Evolutionary conservation across 2,797 vertebrate species (phyloP).

Genomic region (Anableps anableps): DNA sequence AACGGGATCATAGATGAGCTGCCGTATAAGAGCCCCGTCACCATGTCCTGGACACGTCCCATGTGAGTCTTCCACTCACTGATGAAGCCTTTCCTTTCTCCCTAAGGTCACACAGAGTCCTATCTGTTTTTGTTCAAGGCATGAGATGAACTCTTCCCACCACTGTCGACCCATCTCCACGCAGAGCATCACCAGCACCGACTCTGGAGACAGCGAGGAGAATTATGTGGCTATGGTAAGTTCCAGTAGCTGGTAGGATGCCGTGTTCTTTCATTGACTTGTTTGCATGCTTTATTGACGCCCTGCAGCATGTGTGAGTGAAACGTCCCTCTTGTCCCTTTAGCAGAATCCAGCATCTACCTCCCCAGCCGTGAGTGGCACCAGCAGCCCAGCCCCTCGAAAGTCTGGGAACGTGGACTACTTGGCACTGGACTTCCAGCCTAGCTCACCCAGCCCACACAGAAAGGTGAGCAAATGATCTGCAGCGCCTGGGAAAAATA

Average conservation of each 20-base stretch:
- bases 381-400: constrained; percentile 94
- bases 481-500: background rate
- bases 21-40: constrained; percentile 96
- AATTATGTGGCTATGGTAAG: constrained; percentile 99
- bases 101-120: constrained; percentile 31
- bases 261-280: constrained; percentile 48
- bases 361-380: constrained; percentile 93
- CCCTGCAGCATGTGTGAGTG: constrained; percentile 42
- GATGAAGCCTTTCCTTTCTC: constrained; percentile 25
- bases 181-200: constrained; percentile 99
- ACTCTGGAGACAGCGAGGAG: constrained; percentile 98
- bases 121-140: constrained; percentile 75
- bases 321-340: constrained; percentile 46
- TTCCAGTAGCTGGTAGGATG: constrained; percentile 41
- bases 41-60: constrained; percentile 96
- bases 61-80: constrained; percentile 84
- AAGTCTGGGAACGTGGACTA: constrained; percentile 97
- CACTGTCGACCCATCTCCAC: constrained; percentile 96
- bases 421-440: constrained; percentile 95
- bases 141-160: constrained; percentile 88
- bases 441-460: constrained; percentile 93
- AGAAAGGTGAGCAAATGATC: constrained; percentile 87
- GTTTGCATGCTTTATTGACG: constrained; percentile 32
- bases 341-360: constrained; percentile 98
- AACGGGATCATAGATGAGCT: constrained; percentile 96